phyloP scores from a whole-genome alignment of 2,797 vertebrate genomes.

The Okamejei kenojei region DNA sequence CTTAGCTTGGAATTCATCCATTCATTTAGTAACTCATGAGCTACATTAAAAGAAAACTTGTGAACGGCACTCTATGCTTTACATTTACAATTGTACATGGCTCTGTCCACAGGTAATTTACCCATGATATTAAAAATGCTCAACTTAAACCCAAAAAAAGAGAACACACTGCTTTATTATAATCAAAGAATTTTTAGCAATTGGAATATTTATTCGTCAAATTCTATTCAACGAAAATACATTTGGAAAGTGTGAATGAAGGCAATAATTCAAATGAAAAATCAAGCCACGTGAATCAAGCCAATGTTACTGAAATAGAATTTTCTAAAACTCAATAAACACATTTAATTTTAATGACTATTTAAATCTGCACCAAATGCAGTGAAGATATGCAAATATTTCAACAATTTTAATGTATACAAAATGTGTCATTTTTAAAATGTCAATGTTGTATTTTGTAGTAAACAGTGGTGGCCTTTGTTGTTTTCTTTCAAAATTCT shows the following conservation, averaged over 20 bases:
- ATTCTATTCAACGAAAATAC: neutral
- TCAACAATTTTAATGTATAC: neutral
- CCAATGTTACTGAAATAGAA: neutral
- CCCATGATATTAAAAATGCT: neutral
- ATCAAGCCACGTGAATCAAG: neutral
- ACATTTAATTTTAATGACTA: neutral
- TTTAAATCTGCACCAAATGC: neutral
- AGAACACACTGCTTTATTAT: neutral
- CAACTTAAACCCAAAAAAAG: neutral
- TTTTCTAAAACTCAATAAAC: neutral
- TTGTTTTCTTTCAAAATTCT: too few relatives aligned
- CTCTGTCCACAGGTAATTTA: neutral
- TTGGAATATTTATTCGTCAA: neutral
- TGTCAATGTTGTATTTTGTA: too few relatives aligned
- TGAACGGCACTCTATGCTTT: neutral
- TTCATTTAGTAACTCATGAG: slow-evolving; percentile 70
- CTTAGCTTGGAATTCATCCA: slow-evolving; percentile 77
- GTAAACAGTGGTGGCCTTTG: too few relatives aligned
- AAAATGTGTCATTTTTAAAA: too few relatives aligned
- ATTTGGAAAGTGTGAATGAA: neutral
- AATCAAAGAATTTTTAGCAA: neutral
- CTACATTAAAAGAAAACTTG: slow-evolving; percentile 51
- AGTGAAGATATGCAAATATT: neutral
- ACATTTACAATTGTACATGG: neutral
- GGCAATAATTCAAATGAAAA: neutral